Conservation (phyloP, 2,797 vertebrate species). For the Liparis tanakae region DNA sequence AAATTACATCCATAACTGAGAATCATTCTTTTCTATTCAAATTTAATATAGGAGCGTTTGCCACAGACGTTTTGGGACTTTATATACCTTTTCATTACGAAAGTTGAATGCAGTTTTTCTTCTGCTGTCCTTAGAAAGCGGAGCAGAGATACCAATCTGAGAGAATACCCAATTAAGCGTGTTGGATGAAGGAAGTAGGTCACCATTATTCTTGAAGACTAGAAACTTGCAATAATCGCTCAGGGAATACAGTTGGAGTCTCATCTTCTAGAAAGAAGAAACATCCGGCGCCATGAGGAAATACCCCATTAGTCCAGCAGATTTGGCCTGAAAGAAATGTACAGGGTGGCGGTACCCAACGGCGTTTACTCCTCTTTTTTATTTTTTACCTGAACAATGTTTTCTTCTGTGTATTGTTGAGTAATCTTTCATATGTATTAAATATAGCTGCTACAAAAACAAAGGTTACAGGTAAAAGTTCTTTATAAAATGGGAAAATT, state of each 20-base stretch:
- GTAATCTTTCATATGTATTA: background rate
- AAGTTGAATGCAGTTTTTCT: constrained; percentile 22
- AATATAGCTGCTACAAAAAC: too few species aligned
- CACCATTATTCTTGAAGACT: constrained; percentile 26
- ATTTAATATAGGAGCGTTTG: background rate
- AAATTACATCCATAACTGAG: constrained; percentile 20
- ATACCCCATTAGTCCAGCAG: constrained; percentile 64
- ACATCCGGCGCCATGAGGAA: constrained; percentile 72
- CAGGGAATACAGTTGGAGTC: constrained; percentile 57
- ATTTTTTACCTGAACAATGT: background rate
- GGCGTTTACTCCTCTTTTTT: background rate
- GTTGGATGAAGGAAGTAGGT: constrained; percentile 62
- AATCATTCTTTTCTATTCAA: constrained; percentile 16
- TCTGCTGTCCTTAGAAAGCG: constrained; percentile 4
- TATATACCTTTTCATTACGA: background rate
- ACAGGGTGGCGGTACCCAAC: background rate
- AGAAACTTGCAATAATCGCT: constrained; percentile 32
- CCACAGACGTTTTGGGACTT: background rate
- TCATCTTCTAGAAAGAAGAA: constrained; percentile 58
- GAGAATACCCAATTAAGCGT: constrained; percentile 19
- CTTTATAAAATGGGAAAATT: background rate
- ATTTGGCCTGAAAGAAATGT: constrained; percentile 24
- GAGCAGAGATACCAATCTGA: constrained; percentile 4
- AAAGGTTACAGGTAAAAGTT: too few species aligned
- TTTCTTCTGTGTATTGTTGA: background rate